Conservation (phyloP, 2,797 vertebrate genomes). For the Rhynchotus rufescens region DNA sequence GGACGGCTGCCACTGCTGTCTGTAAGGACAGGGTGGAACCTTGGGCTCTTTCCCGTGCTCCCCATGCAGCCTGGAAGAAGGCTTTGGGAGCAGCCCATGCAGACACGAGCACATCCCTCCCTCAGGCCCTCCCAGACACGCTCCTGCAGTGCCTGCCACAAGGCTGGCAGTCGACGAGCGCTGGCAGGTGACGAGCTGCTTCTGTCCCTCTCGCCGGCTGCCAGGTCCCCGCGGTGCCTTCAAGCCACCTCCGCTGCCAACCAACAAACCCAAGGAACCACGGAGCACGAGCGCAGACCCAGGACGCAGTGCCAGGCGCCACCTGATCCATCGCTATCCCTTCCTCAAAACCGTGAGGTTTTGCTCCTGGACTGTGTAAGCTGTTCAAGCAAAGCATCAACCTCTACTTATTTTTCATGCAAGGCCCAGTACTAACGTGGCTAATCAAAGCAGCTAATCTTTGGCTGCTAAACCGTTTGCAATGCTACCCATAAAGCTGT, state of each 20-base stretch:
- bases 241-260: not conserved
- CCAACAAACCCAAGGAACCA: conserved; percentile 45
- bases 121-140: not conserved
- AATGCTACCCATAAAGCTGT: conserved; percentile 42
- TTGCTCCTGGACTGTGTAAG: not conserved
- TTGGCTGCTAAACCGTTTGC: conserved; percentile 13
- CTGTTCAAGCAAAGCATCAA: not conserved
- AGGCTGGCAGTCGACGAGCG: not conserved
- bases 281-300: not conserved
- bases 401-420: not conserved
- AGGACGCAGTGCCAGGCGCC: not conserved
- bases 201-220: not conserved
- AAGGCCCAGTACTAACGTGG: not conserved
- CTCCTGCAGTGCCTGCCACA: not conserved
- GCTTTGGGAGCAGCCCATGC: not conserved
- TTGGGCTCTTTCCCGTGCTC: not conserved
- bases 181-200: not conserved
- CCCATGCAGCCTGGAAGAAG: not conserved
- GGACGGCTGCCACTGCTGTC: not conserved
- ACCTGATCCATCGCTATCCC: not conserved
- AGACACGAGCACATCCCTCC: not conserved
- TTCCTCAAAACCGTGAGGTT: not conserved
- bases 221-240: conserved; percentile 40
- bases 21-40: too few species aligned
- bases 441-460: conserved; percentile 47